A percentile compares a stretch with the other conserved stretches of the same genome.
Evolutionary conservation across 2,888 invertebrate genomes (phyloP).

Genomic region (Selenia dentaria): DNA sequence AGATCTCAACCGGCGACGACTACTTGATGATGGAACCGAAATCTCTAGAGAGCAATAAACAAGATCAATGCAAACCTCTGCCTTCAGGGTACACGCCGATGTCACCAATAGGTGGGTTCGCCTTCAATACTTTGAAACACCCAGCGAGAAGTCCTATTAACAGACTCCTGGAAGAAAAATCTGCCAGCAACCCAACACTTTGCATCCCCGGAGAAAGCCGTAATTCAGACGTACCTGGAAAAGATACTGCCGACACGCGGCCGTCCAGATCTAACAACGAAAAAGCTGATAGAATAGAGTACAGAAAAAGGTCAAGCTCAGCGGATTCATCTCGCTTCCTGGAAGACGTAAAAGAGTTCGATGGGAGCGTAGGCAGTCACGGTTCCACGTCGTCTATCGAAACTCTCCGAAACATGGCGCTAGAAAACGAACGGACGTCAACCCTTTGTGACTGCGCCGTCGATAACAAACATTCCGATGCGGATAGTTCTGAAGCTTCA

Average conservation of each 20-base stretch:
- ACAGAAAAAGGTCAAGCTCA: slow-evolving; percentile 88
- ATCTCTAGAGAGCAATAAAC: slow-evolving; percentile 46
- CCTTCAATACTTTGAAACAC: slow-evolving; percentile 66
- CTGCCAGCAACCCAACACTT: slow-evolving; percentile 89
- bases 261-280: slow-evolving; percentile 29
- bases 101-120: slow-evolving; percentile 86
- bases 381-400: slow-evolving; percentile 78
- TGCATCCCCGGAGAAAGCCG: slow-evolving; percentile 60
- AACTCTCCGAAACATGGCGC: slow-evolving; percentile 68
- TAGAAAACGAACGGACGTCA: slow-evolving; percentile 53
- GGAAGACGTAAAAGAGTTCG: slow-evolving; percentile 85
- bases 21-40: slow-evolving; percentile 89
- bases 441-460: slow-evolving; percentile 63
- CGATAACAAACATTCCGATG: slow-evolving; percentile 64
- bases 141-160: slow-evolving; percentile 55
- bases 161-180: slow-evolving; percentile 80
- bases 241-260: slow-evolving; percentile 20
- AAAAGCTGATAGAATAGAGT: slow-evolving; percentile 44
- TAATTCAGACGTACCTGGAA: slow-evolving; percentile 5
- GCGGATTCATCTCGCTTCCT: slow-evolving; percentile 89
- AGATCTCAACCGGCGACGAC: slow-evolving; percentile 69
- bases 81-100: slow-evolving; percentile 88
- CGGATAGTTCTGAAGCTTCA: slow-evolving; percentile 70
- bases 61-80: slow-evolving; percentile 45
- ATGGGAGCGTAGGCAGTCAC: slow-evolving; percentile 65